Evolutionary conservation across 2,797 vertebrate species (phyloP).

Genomic region (Pachyuromys duprasi): DNA sequence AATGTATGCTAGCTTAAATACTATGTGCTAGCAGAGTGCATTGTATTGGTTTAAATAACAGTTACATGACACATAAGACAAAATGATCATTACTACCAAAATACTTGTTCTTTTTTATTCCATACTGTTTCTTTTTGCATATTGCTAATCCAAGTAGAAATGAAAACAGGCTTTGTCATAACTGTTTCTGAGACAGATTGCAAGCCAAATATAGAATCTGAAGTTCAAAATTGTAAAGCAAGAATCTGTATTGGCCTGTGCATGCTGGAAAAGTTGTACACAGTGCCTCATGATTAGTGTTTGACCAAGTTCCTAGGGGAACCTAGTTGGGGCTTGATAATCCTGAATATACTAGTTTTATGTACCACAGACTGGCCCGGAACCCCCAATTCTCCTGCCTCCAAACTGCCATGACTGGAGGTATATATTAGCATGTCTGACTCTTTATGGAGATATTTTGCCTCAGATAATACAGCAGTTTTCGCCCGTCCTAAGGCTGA

Average conservation of each 20-base stretch:
- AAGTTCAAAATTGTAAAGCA: constrained; percentile 33
- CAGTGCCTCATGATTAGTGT: background rate
- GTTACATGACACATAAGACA: background rate
- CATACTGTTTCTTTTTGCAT: background rate
- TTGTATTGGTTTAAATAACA: background rate
- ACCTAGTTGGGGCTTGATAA: background rate
- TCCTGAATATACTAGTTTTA: background rate
- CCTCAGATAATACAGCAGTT: background rate
- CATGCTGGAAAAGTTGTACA: background rate
- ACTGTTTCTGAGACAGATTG: background rate
- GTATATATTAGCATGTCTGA: background rate
- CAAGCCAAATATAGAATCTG: background rate
- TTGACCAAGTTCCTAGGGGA: constrained; percentile 8
- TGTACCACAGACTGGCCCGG: background rate
- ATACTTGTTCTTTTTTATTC: background rate
- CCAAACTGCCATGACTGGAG: background rate
- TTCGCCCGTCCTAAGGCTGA: background rate
- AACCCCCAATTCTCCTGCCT: background rate
- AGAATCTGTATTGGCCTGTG: background rate
- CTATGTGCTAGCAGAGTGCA: background rate
- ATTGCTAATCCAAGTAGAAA: background rate
- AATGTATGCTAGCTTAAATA: background rate
- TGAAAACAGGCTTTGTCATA: constrained; percentile 1
- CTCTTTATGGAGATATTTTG: background rate
- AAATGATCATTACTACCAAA: background rate